Conservation (phyloP, 2,888 invertebrate genomes). For the Carpatolechia fugitivella region DNA sequence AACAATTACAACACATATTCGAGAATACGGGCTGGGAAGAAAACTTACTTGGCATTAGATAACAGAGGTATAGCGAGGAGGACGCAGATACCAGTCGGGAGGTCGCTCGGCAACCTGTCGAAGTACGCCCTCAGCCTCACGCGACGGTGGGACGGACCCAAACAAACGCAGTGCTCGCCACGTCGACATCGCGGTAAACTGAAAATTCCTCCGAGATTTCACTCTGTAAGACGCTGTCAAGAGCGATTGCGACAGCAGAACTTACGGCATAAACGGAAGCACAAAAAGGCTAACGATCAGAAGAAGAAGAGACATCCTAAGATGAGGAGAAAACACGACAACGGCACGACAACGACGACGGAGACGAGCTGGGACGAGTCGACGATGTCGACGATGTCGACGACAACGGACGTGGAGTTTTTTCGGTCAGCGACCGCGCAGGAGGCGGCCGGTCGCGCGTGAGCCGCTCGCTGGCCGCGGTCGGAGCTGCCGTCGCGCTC, state of each 20-base stretch:
- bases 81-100: conserved; percentile 83
- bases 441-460: conserved; percentile 76
- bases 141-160: conserved; percentile 56
- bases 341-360: conserved; percentile 70
- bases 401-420: conserved; percentile 75
- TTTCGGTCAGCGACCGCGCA: conserved; percentile 78
- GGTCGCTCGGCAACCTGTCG: conserved; percentile 85
- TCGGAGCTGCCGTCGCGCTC: conserved; percentile 74
- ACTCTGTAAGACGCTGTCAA: conserved; percentile 58
- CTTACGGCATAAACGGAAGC: conserved; percentile 66
- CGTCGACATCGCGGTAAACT: conserved; percentile 67
- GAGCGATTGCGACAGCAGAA: conserved; percentile 71
- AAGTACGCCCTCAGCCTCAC: conserved; percentile 84
- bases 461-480: conserved; percentile 67
- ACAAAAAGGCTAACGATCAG: conserved; percentile 71
- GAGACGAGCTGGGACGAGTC: conserved; percentile 73
- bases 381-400: conserved; percentile 71
- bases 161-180: conserved; percentile 57
- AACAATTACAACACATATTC: conserved; percentile 93
- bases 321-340: conserved; percentile 73
- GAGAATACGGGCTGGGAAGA: conserved; percentile 81
- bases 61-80: conserved; percentile 85
- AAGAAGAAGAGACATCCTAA: conserved; percentile 78
- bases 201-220: conserved; percentile 64
- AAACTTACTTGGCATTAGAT: conserved; percentile 89